phyloP scores from a whole-genome alignment of 2,888 invertebrate genomes.

The Portevinia maculata region DNA sequence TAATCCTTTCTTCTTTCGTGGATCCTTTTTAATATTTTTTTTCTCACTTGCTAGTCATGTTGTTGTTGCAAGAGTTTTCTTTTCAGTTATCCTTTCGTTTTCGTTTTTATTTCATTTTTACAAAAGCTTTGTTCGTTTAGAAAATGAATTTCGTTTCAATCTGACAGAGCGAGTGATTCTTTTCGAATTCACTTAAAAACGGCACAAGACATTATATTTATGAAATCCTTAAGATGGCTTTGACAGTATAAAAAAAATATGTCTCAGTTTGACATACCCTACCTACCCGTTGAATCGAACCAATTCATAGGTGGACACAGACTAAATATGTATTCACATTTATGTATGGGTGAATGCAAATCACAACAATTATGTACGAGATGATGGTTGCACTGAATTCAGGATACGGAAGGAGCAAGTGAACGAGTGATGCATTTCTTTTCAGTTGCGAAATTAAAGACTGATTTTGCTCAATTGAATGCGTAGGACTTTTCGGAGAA shows the following conservation, averaged over 20 bases:
- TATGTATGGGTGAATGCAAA: too few species aligned
- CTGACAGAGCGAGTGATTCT: conserved; percentile 64
- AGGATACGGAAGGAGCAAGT: too few species aligned
- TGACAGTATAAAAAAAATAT: conserved; percentile 34
- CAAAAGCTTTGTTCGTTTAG: conserved; percentile 61
- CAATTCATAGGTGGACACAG: too few species aligned
- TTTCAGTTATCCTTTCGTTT: conserved; percentile 1
- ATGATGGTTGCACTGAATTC: too few species aligned
- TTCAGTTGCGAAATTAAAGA: too few species aligned
- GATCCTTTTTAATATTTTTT: conserved; percentile 41
- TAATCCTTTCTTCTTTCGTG: conserved; percentile 60
- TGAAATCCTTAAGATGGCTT: conserved; percentile 55
- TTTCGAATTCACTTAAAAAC: conserved; percentile 59
- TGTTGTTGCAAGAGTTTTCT: conserved; percentile 21
- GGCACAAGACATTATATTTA: conserved; percentile 63
- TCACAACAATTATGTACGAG: too few species aligned
- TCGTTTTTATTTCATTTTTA: conserved; percentile 8
- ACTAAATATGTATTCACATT: too few species aligned
- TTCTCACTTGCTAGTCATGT: conserved; percentile 10
- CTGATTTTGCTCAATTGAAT: too few species aligned
- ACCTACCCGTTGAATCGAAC: too few species aligned
- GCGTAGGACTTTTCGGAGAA: too few species aligned
- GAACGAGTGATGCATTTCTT: too few species aligned
- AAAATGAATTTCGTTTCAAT: conserved; percentile 71
- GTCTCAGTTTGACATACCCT: conserved; percentile 17